Evolutionary conservation across 2,888 invertebrate genomes (phyloP), one percentile per base, ranked within the genome.

Genomic region (Ophion obscuratus): DNA sequence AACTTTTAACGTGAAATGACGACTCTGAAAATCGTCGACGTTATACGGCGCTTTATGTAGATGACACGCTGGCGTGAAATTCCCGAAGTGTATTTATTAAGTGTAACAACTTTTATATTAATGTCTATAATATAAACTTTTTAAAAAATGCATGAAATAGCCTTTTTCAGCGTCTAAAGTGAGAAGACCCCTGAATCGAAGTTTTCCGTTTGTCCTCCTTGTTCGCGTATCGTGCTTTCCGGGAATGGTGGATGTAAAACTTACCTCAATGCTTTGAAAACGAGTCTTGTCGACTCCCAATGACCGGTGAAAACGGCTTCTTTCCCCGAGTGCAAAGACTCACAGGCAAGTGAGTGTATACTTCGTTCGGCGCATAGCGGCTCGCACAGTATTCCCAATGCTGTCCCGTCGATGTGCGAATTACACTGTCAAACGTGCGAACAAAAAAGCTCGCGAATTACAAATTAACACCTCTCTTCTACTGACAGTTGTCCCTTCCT

Each of bases 381-480:
- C 20, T 94, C 94, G 91, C 97, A 97, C n/a, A 97, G 92, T 85
- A 95, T 96, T 57, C 96, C 97, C 76, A 96, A 94, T 7, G 96
- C 95, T 81, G 94, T 90, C 10, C 95, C 95, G 84, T 94, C 94
- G 81, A 94, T 93, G 91, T 96, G 95, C 70, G 94, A 93, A 81
- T 94, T 93, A 91, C 96, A 96, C 96, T 96, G 94, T 88, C 95
- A 95, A 90, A 87, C 67, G 76, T 70, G 64, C 20, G 11, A 31
- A 66, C 14, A 57, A 64, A 47, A 24, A 67, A 77, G 5, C 11
- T 24, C 14, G 53, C 20, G 36, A 57, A 67, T 77, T 40, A 77
- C 11, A 74, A 76, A 71, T 80, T 74, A 57, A 59, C 70, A 24
- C 44, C 44, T 67, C 31, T 62, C n/a, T 66, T 14, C 47, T 31